Evolutionary conservation across 2,113 vertebrate genomes (phyloP).

Genomic region (Coturnix japonica): DNA sequence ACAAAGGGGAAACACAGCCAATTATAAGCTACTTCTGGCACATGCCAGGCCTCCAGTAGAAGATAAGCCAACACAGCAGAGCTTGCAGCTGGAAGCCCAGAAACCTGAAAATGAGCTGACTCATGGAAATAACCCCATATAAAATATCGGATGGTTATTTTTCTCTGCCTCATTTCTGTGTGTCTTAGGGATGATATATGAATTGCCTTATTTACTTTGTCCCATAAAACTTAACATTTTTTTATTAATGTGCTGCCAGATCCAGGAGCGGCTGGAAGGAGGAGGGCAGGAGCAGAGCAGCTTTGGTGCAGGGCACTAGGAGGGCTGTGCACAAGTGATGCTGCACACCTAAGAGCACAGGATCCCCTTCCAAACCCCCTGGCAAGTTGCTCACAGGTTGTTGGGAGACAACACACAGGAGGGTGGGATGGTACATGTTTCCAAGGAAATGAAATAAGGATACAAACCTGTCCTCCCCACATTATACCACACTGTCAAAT

Average conservation of each 20-base stretch:
- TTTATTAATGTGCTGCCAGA: conserved; percentile 78
- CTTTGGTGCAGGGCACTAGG: background rate
- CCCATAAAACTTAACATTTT: conserved; percentile 75
- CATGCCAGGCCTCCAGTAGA: conserved; percentile 47
- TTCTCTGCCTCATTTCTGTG: conserved; percentile 75
- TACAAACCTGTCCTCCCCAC: conserved; percentile 24
- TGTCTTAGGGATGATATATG: conserved; percentile 79
- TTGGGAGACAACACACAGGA: background rate
- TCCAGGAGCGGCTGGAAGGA: background rate
- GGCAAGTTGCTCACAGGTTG: rapidly evolving
- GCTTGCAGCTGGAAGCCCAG: conserved; percentile 61
- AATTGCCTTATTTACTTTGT: conserved; percentile 81
- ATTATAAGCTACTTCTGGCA: conserved; percentile 65
- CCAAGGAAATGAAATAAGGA: conserved; percentile 21
- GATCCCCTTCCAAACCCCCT: background rate
- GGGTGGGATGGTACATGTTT: background rate
- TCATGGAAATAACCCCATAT: conserved; percentile 73
- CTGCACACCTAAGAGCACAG: background rate
- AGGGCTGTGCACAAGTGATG: background rate
- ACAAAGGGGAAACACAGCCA: conserved; percentile 65
- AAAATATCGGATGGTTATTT: conserved; percentile 65
- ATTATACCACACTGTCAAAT: conserved; percentile 27
- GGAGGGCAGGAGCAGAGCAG: background rate
- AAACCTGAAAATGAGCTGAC: conserved; percentile 73
- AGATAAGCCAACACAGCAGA: conserved; percentile 61